Conservation (phyloP, 2,113 vertebrate species). For the Ptilorrhoa leucosticta region DNA sequence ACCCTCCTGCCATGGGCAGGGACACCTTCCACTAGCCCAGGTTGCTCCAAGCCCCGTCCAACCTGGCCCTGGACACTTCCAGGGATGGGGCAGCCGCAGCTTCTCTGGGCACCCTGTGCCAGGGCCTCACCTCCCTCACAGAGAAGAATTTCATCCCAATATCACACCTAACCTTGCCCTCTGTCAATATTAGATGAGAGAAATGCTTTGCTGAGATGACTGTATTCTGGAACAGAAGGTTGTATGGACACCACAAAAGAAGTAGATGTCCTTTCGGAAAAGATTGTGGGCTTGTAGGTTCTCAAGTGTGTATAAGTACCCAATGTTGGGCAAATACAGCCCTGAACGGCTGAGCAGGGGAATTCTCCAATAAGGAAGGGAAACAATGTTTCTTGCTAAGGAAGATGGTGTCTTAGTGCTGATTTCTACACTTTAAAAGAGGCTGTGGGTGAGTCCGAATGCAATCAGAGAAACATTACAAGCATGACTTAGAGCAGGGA, state of each 20-base stretch:
- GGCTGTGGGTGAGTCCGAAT: not conserved
- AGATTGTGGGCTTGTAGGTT: accelerated
- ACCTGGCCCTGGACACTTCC: accelerated
- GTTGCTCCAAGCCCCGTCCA: accelerated
- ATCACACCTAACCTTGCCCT: accelerated
- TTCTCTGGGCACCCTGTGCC: accelerated
- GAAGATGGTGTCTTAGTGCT: not conserved
- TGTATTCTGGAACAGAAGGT: not conserved
- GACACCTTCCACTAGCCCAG: not conserved
- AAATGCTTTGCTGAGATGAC: not conserved
- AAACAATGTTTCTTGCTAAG: not conserved
- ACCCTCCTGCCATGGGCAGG: accelerated
- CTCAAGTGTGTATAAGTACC: accelerated
- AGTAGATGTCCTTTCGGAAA: not conserved
- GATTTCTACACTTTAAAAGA: not conserved
- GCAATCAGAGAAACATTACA: not conserved
- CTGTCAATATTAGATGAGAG: not conserved
- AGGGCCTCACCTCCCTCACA: accelerated
- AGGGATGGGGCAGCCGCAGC: not conserved
- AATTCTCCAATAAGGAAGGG: not conserved
- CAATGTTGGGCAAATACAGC: accelerated
- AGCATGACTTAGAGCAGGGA: not conserved
- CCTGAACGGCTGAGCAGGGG: not conserved
- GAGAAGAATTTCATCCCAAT: accelerated
- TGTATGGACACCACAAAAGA: not conserved